Conservation (phyloP, 2,797 vertebrate genomes). For the Mus spretus region DNA sequence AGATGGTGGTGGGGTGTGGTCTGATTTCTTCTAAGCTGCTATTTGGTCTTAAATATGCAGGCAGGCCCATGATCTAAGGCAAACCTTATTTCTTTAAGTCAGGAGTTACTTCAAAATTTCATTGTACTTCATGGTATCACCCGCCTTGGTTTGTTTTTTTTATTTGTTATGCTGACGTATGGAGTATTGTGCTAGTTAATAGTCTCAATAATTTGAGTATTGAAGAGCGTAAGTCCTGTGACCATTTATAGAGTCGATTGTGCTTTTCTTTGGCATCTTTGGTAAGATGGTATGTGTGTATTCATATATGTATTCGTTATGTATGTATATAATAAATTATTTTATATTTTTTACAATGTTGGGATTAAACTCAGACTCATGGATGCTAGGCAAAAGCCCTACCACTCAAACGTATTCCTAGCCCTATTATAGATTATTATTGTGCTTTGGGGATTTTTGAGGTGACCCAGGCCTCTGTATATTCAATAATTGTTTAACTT, state of each 20-base stretch:
- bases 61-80: neutral
- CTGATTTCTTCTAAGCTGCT: slow-evolving; percentile 7
- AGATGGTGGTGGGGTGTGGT: neutral
- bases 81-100: slow-evolving; percentile 6
- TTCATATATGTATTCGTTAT: neutral
- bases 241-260: slow-evolving; percentile 39
- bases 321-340: neutral
- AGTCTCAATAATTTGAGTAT: slow-evolving; percentile 40
- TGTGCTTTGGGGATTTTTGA: slow-evolving; percentile 47
- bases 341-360: neutral
- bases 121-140: slow-evolving; percentile 32
- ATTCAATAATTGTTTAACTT: slow-evolving; percentile 50
- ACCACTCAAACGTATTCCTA: neutral
- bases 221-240: neutral
- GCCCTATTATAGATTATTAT: slow-evolving; percentile 36
- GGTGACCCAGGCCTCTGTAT: neutral
- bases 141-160: slow-evolving; percentile 4
- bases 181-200: slow-evolving; percentile 1
- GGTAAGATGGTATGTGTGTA: slow-evolving; percentile 29
- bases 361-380: neutral
- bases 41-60: neutral
- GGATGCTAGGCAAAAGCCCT: neutral
- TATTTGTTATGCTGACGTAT: slow-evolving; percentile 10
- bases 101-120: slow-evolving; percentile 57
- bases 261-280: neutral